These are phyloP conservation scores for Parnassius glacialis DNA, from an alignment of 2,888 invertebrate species.

Conservation along the genomic window DNA sequence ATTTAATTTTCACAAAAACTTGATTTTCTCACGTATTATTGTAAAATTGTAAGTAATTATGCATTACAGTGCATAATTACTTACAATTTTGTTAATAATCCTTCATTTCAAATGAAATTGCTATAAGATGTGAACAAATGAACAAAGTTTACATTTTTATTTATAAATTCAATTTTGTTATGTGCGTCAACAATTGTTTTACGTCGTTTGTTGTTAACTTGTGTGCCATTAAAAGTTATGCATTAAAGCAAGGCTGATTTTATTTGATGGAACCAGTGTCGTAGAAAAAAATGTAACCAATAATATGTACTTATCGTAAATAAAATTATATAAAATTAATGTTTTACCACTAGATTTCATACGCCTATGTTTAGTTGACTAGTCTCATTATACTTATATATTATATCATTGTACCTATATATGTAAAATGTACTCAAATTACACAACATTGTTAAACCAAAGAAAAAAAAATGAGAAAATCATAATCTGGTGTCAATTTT, in stretches of 20 bases:
- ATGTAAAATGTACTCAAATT: neutral
- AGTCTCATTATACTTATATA: conserved; percentile 12
- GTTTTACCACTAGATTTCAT: conserved; percentile 20
- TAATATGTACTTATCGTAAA: conserved; percentile 19
- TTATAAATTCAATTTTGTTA: too few relatives aligned
- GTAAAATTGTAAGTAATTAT: too few relatives aligned
- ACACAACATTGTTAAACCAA: conserved; percentile 22
- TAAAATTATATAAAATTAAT: conserved; percentile 1
- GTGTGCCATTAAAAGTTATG: conserved; percentile 12
- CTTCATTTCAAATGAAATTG: too few relatives aligned
- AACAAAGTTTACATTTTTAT: too few relatives aligned
- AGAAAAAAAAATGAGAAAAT: conserved; percentile 12
- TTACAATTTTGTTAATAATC: too few relatives aligned
- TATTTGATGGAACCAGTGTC: conserved; percentile 14
- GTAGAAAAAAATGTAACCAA: conserved; percentile 3
- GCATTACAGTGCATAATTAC: too few relatives aligned
- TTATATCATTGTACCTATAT: conserved; percentile 11
- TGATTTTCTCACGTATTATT: too few relatives aligned
- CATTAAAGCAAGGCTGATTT: conserved; percentile 16
- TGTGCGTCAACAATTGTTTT: too few relatives aligned
- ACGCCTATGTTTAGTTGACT: conserved; percentile 21
- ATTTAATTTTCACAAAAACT: too few relatives aligned
- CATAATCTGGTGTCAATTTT: conserved; percentile 1
- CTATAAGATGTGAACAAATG: too few relatives aligned
- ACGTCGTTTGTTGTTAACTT: neutral